Conservation (phyloP, 2,797 vertebrate species). For the Clarias pachynema region DNA sequence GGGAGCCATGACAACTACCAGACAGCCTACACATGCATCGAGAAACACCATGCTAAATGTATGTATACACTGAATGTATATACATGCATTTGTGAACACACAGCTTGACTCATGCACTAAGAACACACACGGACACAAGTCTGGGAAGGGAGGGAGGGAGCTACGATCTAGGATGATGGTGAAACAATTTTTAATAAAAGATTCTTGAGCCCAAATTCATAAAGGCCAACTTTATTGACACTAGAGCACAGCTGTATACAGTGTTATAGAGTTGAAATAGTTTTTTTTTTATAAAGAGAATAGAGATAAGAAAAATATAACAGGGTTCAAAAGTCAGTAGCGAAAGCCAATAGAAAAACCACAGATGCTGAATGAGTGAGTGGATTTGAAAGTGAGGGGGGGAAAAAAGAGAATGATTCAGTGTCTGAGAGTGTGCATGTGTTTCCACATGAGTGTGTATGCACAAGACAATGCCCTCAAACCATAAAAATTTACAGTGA, state of each 20-base stretch:
- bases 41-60: constrained; percentile 31
- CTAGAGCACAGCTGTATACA: constrained; percentile 82
- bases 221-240: constrained; percentile 93
- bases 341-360: constrained; percentile 40
- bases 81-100: constrained; percentile 30
- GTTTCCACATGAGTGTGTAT: constrained; percentile 27
- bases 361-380: constrained; percentile 42
- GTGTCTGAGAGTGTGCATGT: constrained; percentile 21
- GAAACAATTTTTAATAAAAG: constrained; percentile 60
- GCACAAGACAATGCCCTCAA: constrained; percentile 13
- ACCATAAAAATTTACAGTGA: constrained; percentile 30
- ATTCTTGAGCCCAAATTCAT: constrained; percentile 71
- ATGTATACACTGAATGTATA: constrained; percentile 32
- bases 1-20: constrained; percentile 28
- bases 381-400: constrained; percentile 29
- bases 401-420: not conserved
- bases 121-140: constrained; percentile 23
- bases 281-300: constrained; percentile 59
- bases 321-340: constrained; percentile 57
- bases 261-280: constrained; percentile 67
- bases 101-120: constrained; percentile 44
- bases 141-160: constrained; percentile 12
- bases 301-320: constrained; percentile 63
- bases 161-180: constrained; percentile 44
- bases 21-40: constrained; percentile 36